Conservation (phyloP, 2,113 vertebrate species). For the Rynchops niger region DNA sequence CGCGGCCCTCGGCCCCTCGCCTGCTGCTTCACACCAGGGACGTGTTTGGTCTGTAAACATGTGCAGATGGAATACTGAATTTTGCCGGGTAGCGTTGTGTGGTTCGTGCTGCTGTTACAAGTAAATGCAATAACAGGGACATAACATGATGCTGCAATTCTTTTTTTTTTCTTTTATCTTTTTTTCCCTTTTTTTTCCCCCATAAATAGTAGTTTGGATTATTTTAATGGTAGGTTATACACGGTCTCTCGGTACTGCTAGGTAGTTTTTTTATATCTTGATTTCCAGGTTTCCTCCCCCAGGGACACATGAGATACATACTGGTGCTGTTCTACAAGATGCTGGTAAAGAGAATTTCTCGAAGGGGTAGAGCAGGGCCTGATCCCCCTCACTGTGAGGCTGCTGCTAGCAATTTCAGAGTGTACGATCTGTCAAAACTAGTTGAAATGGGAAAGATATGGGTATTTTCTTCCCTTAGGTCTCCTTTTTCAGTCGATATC, state of each 20-base stretch:
- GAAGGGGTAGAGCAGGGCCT: background rate
- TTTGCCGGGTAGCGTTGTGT: fast-evolving
- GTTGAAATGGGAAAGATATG: fast-evolving
- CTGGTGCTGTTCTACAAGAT: background rate
- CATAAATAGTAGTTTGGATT: background rate
- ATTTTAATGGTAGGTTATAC: background rate
- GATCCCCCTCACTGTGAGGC: background rate
- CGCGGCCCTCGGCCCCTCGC: background rate
- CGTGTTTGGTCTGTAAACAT: fast-evolving
- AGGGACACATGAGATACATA: background rate
- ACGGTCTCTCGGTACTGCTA: fast-evolving
- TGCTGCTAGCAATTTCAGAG: background rate
- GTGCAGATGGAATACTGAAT: background rate
- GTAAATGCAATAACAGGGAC: background rate
- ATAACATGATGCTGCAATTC: fast-evolving
- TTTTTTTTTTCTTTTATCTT: too few relatives aligned
- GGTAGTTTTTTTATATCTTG: background rate
- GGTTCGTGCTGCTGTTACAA: background rate
- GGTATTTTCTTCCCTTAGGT: background rate
- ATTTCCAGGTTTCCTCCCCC: background rate
- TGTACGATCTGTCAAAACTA: fast-evolving
- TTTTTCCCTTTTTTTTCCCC: too few relatives aligned
- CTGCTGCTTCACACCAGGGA: background rate
- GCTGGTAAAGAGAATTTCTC: background rate
- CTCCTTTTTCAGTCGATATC: background rate